phyloP scores from a whole-genome alignment of 23 tunicate species.

The Ciona savignyi region DNA sequence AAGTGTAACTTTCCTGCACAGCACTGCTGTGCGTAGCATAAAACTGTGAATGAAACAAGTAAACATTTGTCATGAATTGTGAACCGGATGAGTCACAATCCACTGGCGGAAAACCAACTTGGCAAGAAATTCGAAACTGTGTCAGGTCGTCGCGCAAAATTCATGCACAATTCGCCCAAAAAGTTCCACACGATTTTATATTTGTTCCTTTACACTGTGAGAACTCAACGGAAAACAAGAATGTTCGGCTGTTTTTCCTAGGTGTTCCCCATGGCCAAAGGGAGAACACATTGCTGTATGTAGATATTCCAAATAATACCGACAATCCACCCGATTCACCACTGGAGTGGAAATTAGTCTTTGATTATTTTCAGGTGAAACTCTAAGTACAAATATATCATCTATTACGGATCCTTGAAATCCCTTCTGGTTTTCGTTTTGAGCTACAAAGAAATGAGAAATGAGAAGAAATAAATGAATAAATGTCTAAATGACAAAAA shows the following conservation, averaged over 20 bases:
- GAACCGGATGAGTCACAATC: no score
- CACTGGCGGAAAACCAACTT: conserved; percentile 11
- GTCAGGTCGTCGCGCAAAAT: conserved; percentile 49
- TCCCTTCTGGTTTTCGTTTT: no score
- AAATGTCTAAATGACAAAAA: no score
- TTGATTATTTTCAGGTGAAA: conserved; percentile 59
- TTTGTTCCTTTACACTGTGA: conserved; percentile 14
- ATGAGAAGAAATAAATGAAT: no score
- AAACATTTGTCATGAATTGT: no score
- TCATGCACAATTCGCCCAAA: conserved; percentile 68
- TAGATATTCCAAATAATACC: conserved; percentile 48
- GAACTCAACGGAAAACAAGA: conserved; percentile 10
- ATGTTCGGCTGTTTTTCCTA: conserved; percentile 38
- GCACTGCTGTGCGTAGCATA: no score
- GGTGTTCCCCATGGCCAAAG: conserved; percentile 58
- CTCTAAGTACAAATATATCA: no score
- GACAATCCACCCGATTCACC: conserved; percentile 29
- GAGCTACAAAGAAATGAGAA: no score
- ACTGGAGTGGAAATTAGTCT: conserved; percentile 63
- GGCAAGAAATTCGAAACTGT: conserved; percentile 41
- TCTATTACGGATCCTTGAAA: no score
- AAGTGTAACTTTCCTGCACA: no score
- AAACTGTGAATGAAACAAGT: no score
- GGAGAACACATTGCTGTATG: conserved; percentile 62
- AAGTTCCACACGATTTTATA: conserved; percentile 67